Percentiles rank a stretch among this genome's conserved stretches.
Conservation (phyloP, 2,113 vertebrate genomes). For the Leucoraja erinaceus region DNA sequence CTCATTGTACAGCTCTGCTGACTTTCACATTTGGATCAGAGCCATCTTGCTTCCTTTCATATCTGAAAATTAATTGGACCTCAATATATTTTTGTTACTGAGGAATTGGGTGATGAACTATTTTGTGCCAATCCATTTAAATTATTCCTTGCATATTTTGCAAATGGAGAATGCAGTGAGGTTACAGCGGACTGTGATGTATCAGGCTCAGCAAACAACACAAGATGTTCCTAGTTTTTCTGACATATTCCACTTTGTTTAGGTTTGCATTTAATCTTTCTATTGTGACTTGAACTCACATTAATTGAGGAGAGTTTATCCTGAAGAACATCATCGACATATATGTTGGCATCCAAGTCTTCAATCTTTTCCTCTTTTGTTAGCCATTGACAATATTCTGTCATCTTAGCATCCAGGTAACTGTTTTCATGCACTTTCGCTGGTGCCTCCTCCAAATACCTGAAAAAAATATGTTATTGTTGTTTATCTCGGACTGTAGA, state of each 20-base stretch:
- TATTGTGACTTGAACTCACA: neutral
- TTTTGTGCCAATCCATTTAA: neutral
- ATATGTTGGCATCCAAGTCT: neutral
- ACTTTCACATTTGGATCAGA: neutral
- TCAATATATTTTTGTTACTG: neutral
- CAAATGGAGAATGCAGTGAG: neutral
- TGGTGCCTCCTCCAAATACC: neutral
- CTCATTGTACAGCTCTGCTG: neutral
- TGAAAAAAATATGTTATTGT: neutral
- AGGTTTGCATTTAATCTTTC: constrained; percentile 12
- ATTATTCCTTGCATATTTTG: neutral
- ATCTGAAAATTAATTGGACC: neutral
- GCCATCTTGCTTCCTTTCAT: neutral
- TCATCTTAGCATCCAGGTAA: neutral
- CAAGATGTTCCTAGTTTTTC: too few species aligned
- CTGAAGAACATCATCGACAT: neutral
- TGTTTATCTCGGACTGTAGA: neutral
- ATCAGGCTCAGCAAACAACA: neutral
- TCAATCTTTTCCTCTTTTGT: constrained; percentile 13
- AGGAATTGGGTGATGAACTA: neutral
- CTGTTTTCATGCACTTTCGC: neutral
- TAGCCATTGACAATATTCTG: neutral
- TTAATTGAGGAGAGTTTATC: neutral
- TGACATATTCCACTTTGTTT: neutral
- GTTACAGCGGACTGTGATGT: neutral